Evolutionary conservation across 2,113 vertebrate genomes (phyloP), one percentile per base, ranked within the genome.

Genomic region (Garra rufa): DNA sequence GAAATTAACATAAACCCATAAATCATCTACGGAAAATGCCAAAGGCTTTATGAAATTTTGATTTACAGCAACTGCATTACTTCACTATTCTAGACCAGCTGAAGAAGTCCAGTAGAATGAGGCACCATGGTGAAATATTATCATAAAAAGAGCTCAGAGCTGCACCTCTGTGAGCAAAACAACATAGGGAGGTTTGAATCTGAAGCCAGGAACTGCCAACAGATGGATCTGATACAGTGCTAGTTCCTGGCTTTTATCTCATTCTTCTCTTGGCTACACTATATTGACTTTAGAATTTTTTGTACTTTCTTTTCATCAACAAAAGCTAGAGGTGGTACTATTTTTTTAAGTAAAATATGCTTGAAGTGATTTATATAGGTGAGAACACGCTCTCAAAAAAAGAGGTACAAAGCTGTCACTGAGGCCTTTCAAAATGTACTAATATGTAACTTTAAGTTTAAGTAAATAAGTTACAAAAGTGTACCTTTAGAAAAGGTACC

Each of bases 151-250:
- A 80, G 41, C 8, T 50, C 24, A 26, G 44, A 65, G 17, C 77
- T 78, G 38, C 14, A 61, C 52, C 34, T 77, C 28, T 79, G n/a
- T 2, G n/a, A 79, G 13, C 57, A 63, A 82, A 81, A 83, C 46
- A 57, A 75, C 65, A 69, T 13, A 69, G 57, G 69, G 59, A 69
- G 57, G 30, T 69, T 44, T 13, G 28, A 74, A 82, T 34, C 85
- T 82, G 24, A 55, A 48, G 9, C 48, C 41, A 83, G 63, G 41
- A 63, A 30, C 61, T 82, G 73, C 80, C 79, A 70, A 74, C 79
- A 82, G n/a, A 70, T 84, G 75, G 84, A 50, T 85, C 13, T n/a
- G 28, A 84, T 82, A 4, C 86, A 48, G 21, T 59, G 21, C 50
- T n/a, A n/a, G n/a, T n/a, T n/a, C 28, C 44, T 30, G n/a, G n/a